Percentiles rank a stretch among this genome's conserved stretches.
Evolutionary conservation across 2,113 vertebrate species (phyloP).

Genomic region (Neomonachus schauinslandi): DNA sequence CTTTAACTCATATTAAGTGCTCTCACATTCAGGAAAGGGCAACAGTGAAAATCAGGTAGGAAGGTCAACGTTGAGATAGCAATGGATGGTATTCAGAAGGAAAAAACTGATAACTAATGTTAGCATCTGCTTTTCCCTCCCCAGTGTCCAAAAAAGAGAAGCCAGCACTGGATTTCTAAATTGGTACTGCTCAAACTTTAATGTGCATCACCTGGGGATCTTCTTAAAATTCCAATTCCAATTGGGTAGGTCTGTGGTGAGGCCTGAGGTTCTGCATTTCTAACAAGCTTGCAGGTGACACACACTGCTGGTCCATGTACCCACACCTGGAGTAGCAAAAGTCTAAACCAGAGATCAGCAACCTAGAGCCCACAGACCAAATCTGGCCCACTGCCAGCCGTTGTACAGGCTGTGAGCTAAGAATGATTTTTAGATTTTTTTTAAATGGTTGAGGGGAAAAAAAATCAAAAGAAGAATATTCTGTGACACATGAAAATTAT

Average conservation of each 20-base stretch:
- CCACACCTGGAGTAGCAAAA: background rate
- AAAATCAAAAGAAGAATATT: background rate
- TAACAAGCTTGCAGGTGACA: conserved; percentile 22
- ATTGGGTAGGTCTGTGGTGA: background rate
- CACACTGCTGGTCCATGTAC: background rate
- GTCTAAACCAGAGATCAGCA: background rate
- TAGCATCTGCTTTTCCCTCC: background rate
- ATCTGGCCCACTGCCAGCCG: background rate
- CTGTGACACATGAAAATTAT: background rate
- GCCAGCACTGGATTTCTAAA: conserved; percentile 7
- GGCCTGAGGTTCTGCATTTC: conserved; percentile 27
- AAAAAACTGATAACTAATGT: conserved; percentile 1
- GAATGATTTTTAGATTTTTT: background rate
- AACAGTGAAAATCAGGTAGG: background rate
- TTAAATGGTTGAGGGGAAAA: background rate
- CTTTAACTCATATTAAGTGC: conserved; percentile 38
- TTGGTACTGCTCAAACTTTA: conserved; percentile 4
- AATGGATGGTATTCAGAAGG: background rate
- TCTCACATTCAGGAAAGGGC: conserved; percentile 47
- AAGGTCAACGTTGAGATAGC: background rate
- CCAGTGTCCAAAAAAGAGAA: conserved; percentile 29
- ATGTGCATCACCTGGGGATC: background rate
- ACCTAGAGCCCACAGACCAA: background rate
- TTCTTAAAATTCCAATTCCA: conserved; percentile 53
- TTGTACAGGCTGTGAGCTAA: background rate